Conservation (phyloP, 53 echinoderm and acorn worm genomes). For the Pentamera pediparva region DNA sequence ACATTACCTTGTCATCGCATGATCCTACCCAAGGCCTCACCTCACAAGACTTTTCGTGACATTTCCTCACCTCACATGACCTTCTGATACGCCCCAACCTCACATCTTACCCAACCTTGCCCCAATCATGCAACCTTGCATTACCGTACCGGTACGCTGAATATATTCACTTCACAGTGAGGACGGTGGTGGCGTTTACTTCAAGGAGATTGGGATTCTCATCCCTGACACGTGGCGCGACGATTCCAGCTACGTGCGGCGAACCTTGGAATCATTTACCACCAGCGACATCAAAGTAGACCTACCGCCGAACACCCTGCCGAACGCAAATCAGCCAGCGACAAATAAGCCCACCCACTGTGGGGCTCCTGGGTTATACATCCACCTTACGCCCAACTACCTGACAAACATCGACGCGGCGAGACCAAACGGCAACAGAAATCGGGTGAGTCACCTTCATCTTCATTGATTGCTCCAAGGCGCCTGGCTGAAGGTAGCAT, state of each 20-base stretch:
- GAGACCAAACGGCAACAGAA: slow-evolving; percentile 23
- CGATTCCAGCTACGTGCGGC: neutral
- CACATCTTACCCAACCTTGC: no score
- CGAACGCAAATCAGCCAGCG: slow-evolving; percentile 34
- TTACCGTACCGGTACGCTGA: no score
- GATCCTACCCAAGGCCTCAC: no score
- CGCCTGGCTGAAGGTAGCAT: no score
- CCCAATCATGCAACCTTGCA: no score
- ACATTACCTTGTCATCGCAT: no score
- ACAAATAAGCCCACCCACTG: slow-evolving; percentile 50
- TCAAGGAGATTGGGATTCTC: slow-evolving; percentile 58
- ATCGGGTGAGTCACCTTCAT: slow-evolving; percentile 47
- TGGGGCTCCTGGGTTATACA: slow-evolving; percentile 45
- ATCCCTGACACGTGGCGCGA: slow-evolving; percentile 57
- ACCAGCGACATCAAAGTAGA: slow-evolving; percentile 60
- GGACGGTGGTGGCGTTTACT: slow-evolving; percentile 38
- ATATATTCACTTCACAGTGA: neutral
- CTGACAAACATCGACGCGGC: slow-evolving; percentile 17
- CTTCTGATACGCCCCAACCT: no score
- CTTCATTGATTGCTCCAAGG: no score
- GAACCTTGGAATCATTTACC: slow-evolving; percentile 48
- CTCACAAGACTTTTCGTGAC: no score
- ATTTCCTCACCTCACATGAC: no score
- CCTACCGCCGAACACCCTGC: neutral
- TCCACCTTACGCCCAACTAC: slow-evolving; percentile 56